Conservation (phyloP, 2,113 vertebrate species). For the Poicephalus gulielmi region DNA sequence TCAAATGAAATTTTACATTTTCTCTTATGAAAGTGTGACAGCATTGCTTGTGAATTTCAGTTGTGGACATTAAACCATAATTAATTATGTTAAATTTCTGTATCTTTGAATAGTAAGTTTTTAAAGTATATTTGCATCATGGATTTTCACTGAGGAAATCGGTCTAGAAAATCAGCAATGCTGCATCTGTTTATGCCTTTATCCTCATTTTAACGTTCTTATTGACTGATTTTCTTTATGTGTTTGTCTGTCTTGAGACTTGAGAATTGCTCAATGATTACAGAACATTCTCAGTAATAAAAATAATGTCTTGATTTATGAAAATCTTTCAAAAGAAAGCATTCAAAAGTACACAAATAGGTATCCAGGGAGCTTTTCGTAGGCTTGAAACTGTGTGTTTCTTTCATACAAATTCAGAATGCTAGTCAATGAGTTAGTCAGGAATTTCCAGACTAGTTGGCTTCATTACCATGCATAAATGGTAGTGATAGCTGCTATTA, state of each 20-base stretch:
- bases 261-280: neutral
- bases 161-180: conserved; percentile 18
- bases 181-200: conserved; percentile 30
- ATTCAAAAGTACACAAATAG: neutral
- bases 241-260: neutral
- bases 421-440: neutral
- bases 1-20: neutral
- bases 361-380: neutral
- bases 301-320: neutral
- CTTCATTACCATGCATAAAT: neutral
- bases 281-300: neutral
- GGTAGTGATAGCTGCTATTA: neutral
- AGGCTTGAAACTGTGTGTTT: neutral
- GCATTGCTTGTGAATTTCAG: conserved; percentile 25
- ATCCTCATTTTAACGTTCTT: conserved; percentile 32
- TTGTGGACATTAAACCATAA: conserved; percentile 37
- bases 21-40: neutral
- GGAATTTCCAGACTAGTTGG: neutral
- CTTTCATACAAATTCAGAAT: neutral
- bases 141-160: conserved; percentile 14
- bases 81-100: neutral
- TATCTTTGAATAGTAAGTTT: neutral
- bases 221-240: neutral
- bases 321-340: neutral
- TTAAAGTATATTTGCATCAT: neutral